Evolutionary conservation across 2,113 vertebrate species (phyloP).

Genomic region (Colinus virginianus): DNA sequence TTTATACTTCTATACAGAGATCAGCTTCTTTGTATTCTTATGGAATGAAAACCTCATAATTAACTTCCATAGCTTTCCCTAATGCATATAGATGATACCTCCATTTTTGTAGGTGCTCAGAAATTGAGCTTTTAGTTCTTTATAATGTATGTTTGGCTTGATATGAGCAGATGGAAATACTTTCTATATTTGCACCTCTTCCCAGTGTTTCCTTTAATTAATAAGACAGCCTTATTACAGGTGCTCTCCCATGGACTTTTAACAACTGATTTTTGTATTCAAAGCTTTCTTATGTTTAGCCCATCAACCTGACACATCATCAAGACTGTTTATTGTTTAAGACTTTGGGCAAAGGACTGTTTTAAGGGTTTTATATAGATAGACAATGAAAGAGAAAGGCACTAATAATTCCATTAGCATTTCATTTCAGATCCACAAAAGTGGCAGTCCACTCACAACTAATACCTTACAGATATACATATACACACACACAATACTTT

Average conservation of each 20-base stretch:
- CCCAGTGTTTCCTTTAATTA: background rate
- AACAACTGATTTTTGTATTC: background rate
- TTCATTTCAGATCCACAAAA: background rate
- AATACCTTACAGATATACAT: rapidly evolving
- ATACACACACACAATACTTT: rapidly evolving
- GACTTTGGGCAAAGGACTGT: background rate
- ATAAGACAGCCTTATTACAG: background rate
- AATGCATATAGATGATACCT: background rate
- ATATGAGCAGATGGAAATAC: background rate
- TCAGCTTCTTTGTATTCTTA: background rate
- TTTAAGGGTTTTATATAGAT: background rate
- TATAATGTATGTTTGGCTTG: background rate
- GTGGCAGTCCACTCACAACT: background rate
- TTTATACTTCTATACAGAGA: background rate
- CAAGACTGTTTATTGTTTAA: background rate
- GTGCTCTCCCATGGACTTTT: background rate
- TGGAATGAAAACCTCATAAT: background rate
- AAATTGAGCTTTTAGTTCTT: background rate
- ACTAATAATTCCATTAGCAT: background rate
- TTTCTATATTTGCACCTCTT: background rate
- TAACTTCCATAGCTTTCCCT: background rate
- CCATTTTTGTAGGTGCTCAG: background rate
- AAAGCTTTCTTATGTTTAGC: background rate
- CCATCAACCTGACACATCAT: background rate
- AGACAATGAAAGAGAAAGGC: background rate